phyloP scores from a whole-genome alignment of 2,797 vertebrate species.

The Micrastur ruficollis region DNA sequence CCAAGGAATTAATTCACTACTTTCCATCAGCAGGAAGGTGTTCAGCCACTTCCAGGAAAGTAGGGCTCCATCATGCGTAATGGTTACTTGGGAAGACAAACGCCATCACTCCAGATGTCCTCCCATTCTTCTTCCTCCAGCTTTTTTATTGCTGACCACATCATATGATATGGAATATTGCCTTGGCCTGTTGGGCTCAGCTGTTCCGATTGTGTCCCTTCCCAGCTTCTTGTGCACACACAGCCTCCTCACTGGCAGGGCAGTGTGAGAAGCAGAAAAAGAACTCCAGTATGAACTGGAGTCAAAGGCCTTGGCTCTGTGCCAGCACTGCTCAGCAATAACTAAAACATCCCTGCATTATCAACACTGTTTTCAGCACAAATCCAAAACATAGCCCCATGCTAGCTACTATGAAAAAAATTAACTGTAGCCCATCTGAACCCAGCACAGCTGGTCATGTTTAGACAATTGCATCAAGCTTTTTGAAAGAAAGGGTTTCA shows the following conservation, averaged over 20 bases:
- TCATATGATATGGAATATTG: not conserved
- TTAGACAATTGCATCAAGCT: not conserved
- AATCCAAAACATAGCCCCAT: not conserved
- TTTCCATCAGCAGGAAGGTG: not conserved
- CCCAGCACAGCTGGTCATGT: not conserved
- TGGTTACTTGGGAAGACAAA: too few relatives aligned
- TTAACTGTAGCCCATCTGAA: not conserved
- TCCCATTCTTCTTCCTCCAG: not conserved
- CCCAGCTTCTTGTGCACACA: not conserved
- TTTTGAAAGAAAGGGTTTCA: not conserved
- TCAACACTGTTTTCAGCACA: too few relatives aligned
- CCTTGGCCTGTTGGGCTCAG: not conserved
- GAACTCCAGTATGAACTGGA: not conserved
- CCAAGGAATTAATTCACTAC: not conserved
- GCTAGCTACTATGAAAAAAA: not conserved
- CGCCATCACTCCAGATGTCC: fast-evolving
- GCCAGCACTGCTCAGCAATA: too few relatives aligned
- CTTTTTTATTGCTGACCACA: not conserved
- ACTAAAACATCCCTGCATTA: too few relatives aligned
- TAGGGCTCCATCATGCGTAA: too few relatives aligned
- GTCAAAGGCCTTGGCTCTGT: too few relatives aligned
- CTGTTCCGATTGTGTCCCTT: not conserved
- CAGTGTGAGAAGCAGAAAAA: not conserved
- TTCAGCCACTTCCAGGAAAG: not conserved
- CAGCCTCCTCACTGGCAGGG: not conserved